Conservation (phyloP, 2,113 vertebrate species). For the Ochotona princeps region DNA sequence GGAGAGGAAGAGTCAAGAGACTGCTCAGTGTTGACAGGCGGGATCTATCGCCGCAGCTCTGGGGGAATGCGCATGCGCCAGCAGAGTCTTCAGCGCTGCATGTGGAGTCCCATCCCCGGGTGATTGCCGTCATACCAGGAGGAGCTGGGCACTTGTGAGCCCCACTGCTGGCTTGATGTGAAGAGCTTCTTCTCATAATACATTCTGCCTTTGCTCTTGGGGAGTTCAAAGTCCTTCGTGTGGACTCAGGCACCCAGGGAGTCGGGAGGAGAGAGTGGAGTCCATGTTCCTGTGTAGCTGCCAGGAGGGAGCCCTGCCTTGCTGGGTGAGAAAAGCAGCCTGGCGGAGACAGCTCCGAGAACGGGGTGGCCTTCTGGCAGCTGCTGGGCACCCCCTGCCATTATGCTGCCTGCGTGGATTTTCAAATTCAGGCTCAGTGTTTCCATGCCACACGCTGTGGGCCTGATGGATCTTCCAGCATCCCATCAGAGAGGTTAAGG, state of each 20-base stretch:
- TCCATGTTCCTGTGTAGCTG: neutral
- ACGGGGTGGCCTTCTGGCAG: neutral
- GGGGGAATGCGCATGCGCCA: neutral
- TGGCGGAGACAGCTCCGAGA: neutral
- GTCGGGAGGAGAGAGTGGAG: neutral
- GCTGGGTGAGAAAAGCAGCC: neutral
- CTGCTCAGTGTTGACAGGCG: neutral
- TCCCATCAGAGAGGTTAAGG: neutral
- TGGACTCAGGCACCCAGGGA: neutral
- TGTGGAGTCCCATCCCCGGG: neutral
- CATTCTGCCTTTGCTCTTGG: neutral
- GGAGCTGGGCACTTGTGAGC: rapidly evolving
- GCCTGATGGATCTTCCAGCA: neutral
- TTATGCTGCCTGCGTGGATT: neutral
- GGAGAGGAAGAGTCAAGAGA: neutral
- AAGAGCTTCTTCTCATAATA: neutral
- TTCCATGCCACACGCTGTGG: too few relatives aligned
- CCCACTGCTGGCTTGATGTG: neutral
- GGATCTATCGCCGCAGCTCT: neutral
- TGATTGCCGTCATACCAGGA: neutral
- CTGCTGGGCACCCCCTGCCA: neutral
- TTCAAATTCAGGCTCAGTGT: too few relatives aligned
- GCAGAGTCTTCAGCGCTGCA: neutral
- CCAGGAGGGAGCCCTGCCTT: neutral
- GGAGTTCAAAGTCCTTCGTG: neutral